Evolutionary conservation across 2,888 invertebrate species (phyloP).

Genomic region (Mythimna ferrago): DNA sequence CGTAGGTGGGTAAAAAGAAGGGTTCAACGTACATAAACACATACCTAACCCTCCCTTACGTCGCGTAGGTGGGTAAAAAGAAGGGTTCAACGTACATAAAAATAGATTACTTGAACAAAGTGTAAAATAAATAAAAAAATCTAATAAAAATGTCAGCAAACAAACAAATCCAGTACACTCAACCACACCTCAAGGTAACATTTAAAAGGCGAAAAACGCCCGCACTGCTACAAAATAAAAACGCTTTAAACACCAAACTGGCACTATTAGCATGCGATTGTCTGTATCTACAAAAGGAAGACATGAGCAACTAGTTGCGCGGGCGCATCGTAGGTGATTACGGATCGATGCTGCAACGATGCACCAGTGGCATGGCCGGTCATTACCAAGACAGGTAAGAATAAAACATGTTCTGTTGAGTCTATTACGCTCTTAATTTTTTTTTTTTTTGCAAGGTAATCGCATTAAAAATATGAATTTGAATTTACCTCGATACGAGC

Average conservation of each 20-base stretch:
- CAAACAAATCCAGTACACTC: constrained; percentile 5
- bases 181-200: neutral
- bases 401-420: constrained; percentile 15
- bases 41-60: no score
- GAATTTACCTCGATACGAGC: no score
- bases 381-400: constrained; percentile 42
- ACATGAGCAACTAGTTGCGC: constrained; percentile 30
- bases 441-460: no score
- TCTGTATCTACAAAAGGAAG: constrained; percentile 34
- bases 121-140: no score
- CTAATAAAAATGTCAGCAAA: constrained; percentile 1
- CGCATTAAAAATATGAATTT: no score
- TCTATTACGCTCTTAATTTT: neutral
- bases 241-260: neutral
- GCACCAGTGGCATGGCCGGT: constrained; percentile 29
- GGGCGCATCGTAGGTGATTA: constrained; percentile 39
- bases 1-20: no score
- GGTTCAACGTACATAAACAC: no score
- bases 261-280: neutral
- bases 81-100: no score
- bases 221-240: neutral
- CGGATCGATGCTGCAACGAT: constrained; percentile 21
- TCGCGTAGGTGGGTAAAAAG: no score
- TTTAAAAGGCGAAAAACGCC: neutral
- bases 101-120: no score